Base-by-base conservation (phyloP, 1,140 invertebrate genomes). In the Bombus soroeensis region DNA sequence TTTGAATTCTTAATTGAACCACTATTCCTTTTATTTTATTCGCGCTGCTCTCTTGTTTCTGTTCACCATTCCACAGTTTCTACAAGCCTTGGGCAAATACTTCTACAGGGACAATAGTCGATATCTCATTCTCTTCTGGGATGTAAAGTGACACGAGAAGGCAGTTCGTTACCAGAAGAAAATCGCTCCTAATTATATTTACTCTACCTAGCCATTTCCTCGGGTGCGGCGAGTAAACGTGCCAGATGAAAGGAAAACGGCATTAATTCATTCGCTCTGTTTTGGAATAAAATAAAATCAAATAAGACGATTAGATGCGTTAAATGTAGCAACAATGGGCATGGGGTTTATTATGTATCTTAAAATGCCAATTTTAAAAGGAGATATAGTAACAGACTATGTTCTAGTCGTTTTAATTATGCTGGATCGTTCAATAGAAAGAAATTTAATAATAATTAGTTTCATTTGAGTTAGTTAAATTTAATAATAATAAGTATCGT, bases 161-260 rank as follows among this genome's bases (percentile, higher is more conserved):
- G n/a, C 5, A 18, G 81, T 64, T 83, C 81, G 74, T 83, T 83
- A 37, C 39, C 68, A 37, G 83, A 79, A 80, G 66, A 59, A 79
- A 70, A 79, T 80, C 68, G n/a, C 32, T 71, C 12, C 76, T 85
- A 80, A 85, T 85, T 85, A 72, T 80, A 57, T 85, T 85, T 85
- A 62, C 68, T 39, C 32, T 72, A 9, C 22, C 66, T 13, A 28
- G 37, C 41, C 53, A 28, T 70, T 79, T 71, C 37, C 22, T 79
- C 43, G 47, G 25, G 3, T 47, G 41, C 8, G 64, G 37, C 47
- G 25, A 28, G 57, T 22, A 82, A 83, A 77, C 43, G 62, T 39
- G 34, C 39, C 28, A 9, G 43, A 53, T 25, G 41, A 70, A 68
- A 77, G 18, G 37, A 37, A 43, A 57, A 32, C 34, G 43, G 43